Evolutionary conservation across 2,113 vertebrate species (phyloP), one percentile per base, ranked within the genome.

Genomic region (Gila orcuttii): DNA sequence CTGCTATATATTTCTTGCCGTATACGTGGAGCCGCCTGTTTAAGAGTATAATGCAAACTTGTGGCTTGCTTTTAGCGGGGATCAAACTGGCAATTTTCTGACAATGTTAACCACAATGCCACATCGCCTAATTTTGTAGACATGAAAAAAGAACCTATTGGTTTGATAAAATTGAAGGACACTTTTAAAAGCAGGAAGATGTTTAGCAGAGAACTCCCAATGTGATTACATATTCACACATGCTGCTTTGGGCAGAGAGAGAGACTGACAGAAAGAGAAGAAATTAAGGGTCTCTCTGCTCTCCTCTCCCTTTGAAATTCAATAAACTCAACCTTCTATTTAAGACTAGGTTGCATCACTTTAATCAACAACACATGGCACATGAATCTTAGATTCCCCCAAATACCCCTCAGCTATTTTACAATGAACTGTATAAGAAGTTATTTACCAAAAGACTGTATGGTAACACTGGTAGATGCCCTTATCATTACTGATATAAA

Each of bases 351-450:
- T 89, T 85, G 69, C 85, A 76, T 89, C 85, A 85, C 82, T 85
- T 83, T 85, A 85, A 89, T 89, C 84, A 89, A 87, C 77, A 86
- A 66, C 88, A 89, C 73, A 85, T 87, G 88, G 71, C 85, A 81
- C 68, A 33, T 42, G 71, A 81, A 86, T 75, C 36, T 80, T 36
- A 47, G 39, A 79, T 87, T 85, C 71, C 80, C 62, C 83, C 42
- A 42, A 42, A 42, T 42, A 42, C 42, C 42, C 23, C 76, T 85
- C 42, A 64, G 79, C 64, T 64, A 74, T 62, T 82, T 73, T 28
- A 71, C 52, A 55, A 39, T 6, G 4, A 71, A 84, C 82, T 59
- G 4, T 74, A 83, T 59, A 55, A 81, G 21, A 81, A 33, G 66
- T 81, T 62, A 74, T 83, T 45, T 21, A 28, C 10, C 17, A 23